Percentiles rank a stretch among this genome's conserved stretches.
These are phyloP conservation scores for Mythimna pallens DNA, from an alignment of 2,888 invertebrate genomes.

Conservation along the genomic window DNA sequence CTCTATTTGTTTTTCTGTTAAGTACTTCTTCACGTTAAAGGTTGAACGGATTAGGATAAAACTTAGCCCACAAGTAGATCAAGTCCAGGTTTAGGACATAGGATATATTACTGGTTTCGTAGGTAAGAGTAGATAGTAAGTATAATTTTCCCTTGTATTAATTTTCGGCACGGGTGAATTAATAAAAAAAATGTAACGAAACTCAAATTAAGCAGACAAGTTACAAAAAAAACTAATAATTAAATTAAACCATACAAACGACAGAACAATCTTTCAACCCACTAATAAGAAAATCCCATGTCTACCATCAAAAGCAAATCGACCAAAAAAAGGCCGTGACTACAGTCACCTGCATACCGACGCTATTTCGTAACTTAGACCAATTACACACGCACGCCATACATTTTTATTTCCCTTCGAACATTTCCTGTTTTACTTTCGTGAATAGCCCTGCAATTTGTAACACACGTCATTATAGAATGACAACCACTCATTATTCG, in stretches of 20 bases:
- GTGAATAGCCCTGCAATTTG: constrained; percentile 75
- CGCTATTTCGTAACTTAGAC: constrained; percentile 60
- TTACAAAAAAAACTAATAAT: neutral
- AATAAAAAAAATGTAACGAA: no score
- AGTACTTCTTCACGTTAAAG: no score
- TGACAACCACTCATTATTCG: constrained; percentile 75
- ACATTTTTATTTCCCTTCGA: constrained; percentile 63
- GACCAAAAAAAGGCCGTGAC: constrained; percentile 40
- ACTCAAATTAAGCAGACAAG: neutral
- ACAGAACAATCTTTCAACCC: constrained; percentile 33
- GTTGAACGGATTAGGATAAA: no score
- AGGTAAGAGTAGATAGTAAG: no score
- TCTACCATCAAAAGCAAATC: constrained; percentile 29
- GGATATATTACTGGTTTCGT: no score
- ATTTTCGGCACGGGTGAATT: no score
- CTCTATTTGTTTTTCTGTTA: no score
- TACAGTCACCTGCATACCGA: constrained; percentile 51
- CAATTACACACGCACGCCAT: constrained; percentile 69
- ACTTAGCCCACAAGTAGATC: no score
- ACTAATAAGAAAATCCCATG: constrained; percentile 28
- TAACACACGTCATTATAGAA: constrained; percentile 69
- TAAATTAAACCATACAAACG: constrained; percentile 1
- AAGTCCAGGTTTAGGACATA: no score
- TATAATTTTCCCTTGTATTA: no score
- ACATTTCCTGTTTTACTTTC: constrained; percentile 68